A percentile compares a stretch with the other conserved stretches of the same genome.
phyloP scores from a whole-genome alignment of 2,888 invertebrate species.

The Orthosia gracilis region DNA sequence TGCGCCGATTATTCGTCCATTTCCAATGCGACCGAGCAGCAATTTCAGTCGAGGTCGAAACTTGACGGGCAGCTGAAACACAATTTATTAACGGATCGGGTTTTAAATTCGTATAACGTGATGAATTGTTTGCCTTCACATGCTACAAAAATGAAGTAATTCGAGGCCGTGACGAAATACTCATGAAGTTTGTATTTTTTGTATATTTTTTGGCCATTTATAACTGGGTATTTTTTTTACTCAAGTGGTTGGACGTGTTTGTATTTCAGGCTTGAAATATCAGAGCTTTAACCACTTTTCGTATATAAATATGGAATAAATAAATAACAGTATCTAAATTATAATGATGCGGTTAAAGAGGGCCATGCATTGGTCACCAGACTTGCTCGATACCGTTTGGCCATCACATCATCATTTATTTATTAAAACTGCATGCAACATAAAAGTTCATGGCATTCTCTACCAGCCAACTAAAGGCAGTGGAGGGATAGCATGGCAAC shows the following conservation, averaged over 20 bases:
- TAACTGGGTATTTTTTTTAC: background rate
- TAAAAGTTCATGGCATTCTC: too few relatives aligned
- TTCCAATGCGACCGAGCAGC: constrained; percentile 8
- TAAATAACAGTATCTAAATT: too few relatives aligned
- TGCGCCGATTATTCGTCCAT: background rate
- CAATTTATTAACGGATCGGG: constrained; percentile 54
- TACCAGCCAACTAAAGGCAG: too few relatives aligned
- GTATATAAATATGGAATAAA: too few relatives aligned
- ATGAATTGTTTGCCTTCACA: constrained; percentile 47
- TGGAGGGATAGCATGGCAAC: too few relatives aligned
- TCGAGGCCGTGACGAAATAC: constrained; percentile 27
- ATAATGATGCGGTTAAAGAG: too few relatives aligned
- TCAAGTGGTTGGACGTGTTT: background rate
- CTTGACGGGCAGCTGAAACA: constrained; percentile 42
- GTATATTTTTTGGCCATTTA: background rate
- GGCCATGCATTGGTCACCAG: too few relatives aligned
- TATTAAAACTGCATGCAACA: too few relatives aligned
- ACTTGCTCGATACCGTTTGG: too few relatives aligned
- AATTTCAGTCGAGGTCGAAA: constrained; percentile 33
- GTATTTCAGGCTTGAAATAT: background rate
- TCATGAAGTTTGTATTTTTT: background rate
- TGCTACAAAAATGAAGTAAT: constrained; percentile 40
- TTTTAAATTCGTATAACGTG: constrained; percentile 52
- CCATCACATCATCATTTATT: too few relatives aligned
- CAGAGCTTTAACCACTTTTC: background rate